These are phyloP conservation scores for Spialia ferax DNA, from an alignment of 2,888 invertebrate species.

Conservation along the genomic window DNA sequence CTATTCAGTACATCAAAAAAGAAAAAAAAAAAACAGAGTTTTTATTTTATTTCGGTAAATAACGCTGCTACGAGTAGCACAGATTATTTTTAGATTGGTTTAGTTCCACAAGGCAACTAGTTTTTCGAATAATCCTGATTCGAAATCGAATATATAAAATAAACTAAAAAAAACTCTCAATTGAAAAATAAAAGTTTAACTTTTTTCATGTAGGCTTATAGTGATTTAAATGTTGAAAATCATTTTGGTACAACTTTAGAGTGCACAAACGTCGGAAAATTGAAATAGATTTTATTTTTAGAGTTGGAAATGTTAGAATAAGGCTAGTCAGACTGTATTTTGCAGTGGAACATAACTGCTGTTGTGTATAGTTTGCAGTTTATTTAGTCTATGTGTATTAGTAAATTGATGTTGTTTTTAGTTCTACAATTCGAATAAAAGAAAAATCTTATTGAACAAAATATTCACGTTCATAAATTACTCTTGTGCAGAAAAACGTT, in stretches of 20 bases:
- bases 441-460: too few relatives aligned
- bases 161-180: background rate
- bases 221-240: slow-evolving; percentile 1
- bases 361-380: too few relatives aligned
- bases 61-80: background rate
- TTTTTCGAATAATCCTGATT: background rate
- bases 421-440: too few relatives aligned
- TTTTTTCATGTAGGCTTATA: slow-evolving; percentile 9
- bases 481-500: too few relatives aligned
- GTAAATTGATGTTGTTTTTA: too few relatives aligned
- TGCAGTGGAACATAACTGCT: background rate
- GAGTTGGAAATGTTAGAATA: background rate
- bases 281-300: background rate
- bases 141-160: background rate
- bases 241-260: background rate
- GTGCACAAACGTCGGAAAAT: background rate
- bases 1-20: too few relatives aligned
- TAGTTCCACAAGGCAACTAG: background rate
- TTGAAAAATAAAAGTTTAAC: slow-evolving; percentile 3
- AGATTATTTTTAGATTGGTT: background rate
- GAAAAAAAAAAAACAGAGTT: too few relatives aligned
- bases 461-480: too few relatives aligned
- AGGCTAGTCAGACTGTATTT: background rate
- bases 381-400: too few relatives aligned
- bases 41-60: background rate